Conservation (phyloP, 2,113 vertebrate species). For the Cyanistes caeruleus region DNA sequence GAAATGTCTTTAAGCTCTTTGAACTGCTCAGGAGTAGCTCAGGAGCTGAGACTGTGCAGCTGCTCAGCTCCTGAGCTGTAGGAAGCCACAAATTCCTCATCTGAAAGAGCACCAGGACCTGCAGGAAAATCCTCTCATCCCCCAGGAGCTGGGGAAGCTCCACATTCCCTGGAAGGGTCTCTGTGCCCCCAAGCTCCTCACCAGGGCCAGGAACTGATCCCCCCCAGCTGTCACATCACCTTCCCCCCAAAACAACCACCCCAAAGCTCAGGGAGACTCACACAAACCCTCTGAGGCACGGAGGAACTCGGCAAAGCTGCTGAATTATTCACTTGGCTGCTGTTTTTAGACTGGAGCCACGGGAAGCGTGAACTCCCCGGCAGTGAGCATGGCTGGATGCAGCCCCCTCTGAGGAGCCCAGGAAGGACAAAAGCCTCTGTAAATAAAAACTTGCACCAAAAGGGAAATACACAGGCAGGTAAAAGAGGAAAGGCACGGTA, state of each 20-base stretch:
- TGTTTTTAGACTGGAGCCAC: background rate
- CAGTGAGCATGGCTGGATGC: fast-evolving
- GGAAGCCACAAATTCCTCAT: background rate
- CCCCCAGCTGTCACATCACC: background rate
- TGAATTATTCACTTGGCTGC: constrained; percentile 30
- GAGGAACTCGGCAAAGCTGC: background rate
- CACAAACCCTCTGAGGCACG: background rate
- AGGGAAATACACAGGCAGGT: background rate
- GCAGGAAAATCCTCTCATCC: no score
- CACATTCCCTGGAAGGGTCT: background rate
- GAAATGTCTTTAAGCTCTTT: background rate
- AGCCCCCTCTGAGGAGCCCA: background rate
- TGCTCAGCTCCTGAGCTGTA: fast-evolving
- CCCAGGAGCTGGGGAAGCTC: background rate
- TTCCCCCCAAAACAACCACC: background rate
- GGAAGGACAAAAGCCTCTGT: background rate
- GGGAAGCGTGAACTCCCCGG: background rate
- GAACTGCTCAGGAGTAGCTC: fast-evolving
- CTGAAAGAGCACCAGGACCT: fast-evolving
- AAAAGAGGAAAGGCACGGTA: fast-evolving
- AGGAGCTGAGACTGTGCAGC: background rate
- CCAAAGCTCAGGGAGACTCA: background rate
- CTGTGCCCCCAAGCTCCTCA: background rate
- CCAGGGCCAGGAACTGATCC: fast-evolving
- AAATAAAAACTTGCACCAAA: background rate